Percentiles rank a stretch among this genome's conserved stretches.
phyloP scores from a whole-genome alignment of 1,140 invertebrate species.

The Probaryconus sp. region DNA sequence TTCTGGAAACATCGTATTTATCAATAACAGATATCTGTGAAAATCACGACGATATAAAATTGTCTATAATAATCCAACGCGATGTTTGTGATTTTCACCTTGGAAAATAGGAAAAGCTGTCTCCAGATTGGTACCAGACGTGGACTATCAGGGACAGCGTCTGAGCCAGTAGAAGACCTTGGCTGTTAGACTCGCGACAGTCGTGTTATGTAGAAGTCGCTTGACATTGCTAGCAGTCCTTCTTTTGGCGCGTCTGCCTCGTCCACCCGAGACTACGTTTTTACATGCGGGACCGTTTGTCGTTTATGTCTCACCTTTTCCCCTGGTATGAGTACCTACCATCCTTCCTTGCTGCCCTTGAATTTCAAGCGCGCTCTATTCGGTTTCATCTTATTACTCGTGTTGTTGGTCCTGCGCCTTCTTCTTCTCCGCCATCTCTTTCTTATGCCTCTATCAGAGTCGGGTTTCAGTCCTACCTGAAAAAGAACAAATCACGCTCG shows the following conservation, averaged over 20 bases:
- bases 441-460: conserved; percentile 13
- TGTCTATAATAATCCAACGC: no score
- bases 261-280: conserved; percentile 49
- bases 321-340: conserved; percentile 28
- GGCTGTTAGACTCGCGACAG: conserved; percentile 52
- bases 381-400: conserved; percentile 59
- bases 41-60: no score
- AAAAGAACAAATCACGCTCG: conserved; percentile 38
- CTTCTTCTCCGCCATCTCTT: conserved; percentile 16
- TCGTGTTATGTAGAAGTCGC: conserved; percentile 43
- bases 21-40: no score
- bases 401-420: conserved; percentile 34
- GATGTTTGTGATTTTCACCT: no score
- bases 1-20: no score
- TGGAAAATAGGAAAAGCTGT: conserved; percentile 37
- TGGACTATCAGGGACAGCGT: conserved; percentile 22
- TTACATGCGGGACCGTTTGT: conserved; percentile 63
- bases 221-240: conserved; percentile 56
- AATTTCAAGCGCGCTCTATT: conserved; percentile 64
- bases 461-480: conserved; percentile 39
- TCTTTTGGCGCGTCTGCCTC: conserved; percentile 63
- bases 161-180: conserved; percentile 54
- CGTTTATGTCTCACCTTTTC: conserved; percentile 59
- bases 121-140: no score
- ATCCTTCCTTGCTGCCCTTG: conserved; percentile 66